Evolutionary conservation across 2,888 invertebrate species (phyloP), one percentile per base, ranked within the genome.

Genomic region (Pollenia amentaria): DNA sequence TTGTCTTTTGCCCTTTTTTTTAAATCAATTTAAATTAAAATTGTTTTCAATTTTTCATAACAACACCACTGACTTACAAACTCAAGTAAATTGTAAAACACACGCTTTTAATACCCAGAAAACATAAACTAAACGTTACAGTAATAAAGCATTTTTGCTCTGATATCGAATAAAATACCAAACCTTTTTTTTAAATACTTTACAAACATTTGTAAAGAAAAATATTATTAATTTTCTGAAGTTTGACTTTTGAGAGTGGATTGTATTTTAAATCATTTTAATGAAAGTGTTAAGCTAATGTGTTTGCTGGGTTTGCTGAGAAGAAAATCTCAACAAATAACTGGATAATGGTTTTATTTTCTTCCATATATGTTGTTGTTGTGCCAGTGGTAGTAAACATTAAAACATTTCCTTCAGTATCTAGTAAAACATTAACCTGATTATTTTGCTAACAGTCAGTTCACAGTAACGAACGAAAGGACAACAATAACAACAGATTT

Each of bases 401-500:
- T 53, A 42, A 21, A 40, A 60, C 38, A 51, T 73, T 46, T 73
- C 44, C 70, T 65, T 57, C 65, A 67, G 18, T 60, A 67, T 67
- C 42, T 67, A 53, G 79, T 84, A 80, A 53, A 84, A 76, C 84
- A 84, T 84, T 84, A 84, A 84, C 84, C 79, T 84, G 79, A 84
- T 84, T 84, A 84, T 80, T 70, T 62, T 75, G 67, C 67, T 64
- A 64, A 67, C 79, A 67, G 69, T 67, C 79, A 67, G 69, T 67
- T 75, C 40, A 75, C 57, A 75, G 57, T 75, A 75, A 67, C 60
- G 67, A 84, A 18, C 60, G 8, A 29, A 29, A 83, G 40, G 38
- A 38, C 48, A 77, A 64, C 69, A 77, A 70, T 6, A 0, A 29
- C 29, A 29, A 29, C 29, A 29, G 29, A 29, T 29, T 29, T 29